Conservation (phyloP, 2,888 invertebrate genomes). For the Fragum sueziense region DNA sequence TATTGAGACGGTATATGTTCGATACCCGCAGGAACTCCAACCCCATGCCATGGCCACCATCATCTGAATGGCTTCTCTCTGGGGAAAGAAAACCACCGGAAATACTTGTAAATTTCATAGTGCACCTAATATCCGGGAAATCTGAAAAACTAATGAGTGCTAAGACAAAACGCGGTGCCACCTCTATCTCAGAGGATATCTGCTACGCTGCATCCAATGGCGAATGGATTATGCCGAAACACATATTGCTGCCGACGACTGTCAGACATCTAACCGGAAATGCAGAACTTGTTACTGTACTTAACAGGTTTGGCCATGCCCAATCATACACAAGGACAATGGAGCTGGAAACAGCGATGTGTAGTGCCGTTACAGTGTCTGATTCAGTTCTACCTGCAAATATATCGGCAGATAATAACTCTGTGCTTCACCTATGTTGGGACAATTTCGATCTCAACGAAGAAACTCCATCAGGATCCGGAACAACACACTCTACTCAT, state of each 20-base stretch:
- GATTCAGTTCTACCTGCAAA: conserved; percentile 30
- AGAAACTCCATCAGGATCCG: conserved; percentile 45
- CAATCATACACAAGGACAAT: conserved; percentile 36
- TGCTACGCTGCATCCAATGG: conserved; percentile 45
- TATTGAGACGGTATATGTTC: conserved; percentile 32
- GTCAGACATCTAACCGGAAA: conserved; percentile 53
- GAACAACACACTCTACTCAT: conserved; percentile 50
- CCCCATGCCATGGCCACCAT: conserved; percentile 23
- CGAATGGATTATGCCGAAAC: conserved; percentile 44
- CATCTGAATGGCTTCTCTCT: neutral
- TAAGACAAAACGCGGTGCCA: conserved; percentile 15
- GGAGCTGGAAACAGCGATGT: conserved; percentile 56
- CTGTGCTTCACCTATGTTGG: conserved; percentile 47
- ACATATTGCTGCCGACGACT: conserved; percentile 44
- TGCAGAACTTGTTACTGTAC: conserved; percentile 49
- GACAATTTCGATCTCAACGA: conserved; percentile 58
- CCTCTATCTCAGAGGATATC: conserved; percentile 38
- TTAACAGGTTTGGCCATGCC: conserved; percentile 48
- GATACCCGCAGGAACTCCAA: neutral
- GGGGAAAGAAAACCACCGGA: conserved; percentile 8
- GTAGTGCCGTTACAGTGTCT: conserved; percentile 16
- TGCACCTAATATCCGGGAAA: conserved; percentile 5
- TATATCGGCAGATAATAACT: conserved; percentile 40
- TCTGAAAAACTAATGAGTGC: neutral
- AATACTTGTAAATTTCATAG: neutral